phyloP scores from a whole-genome alignment of 1,140 invertebrate genomes.

The Nixonia krombeini region DNA sequence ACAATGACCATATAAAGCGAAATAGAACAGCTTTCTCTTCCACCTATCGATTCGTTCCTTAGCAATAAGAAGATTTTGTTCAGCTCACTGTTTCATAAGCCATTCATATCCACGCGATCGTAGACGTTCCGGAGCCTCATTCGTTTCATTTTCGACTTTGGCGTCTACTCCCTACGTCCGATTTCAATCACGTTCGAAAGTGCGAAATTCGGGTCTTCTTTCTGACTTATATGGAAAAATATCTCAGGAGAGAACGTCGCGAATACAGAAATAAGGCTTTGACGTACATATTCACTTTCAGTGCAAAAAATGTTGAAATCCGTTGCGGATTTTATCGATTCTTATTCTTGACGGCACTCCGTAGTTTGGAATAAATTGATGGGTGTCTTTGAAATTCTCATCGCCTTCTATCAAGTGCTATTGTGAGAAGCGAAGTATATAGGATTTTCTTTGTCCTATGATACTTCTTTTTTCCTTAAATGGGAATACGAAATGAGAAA shows the following conservation, averaged over 20 bases:
- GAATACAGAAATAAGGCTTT: constrained; percentile 17
- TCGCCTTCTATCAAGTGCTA: background rate
- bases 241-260: constrained; percentile 6
- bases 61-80: constrained; percentile 14
- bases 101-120: constrained; percentile 8
- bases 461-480: background rate
- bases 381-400: background rate
- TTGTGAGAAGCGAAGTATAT: background rate
- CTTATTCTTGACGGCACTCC: constrained; percentile 3
- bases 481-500: background rate
- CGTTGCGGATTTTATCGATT: constrained; percentile 6
- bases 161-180: constrained; percentile 1
- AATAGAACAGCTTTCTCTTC: constrained; percentile 8
- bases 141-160: constrained; percentile 1
- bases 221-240: constrained; percentile 15
- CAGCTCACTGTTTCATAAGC: constrained; percentile 10
- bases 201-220: constrained; percentile 12
- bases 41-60: constrained; percentile 10
- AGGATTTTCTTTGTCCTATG: background rate
- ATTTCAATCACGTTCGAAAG: constrained; percentile 19
- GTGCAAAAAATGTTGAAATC: constrained; percentile 3
- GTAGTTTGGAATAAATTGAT: background rate
- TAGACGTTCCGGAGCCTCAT: constrained; percentile 9
- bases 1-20: background rate
- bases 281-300: constrained; percentile 9